phyloP scores from a whole-genome alignment of 2,113 vertebrate genomes.

The Saimiri boliviensis region DNA sequence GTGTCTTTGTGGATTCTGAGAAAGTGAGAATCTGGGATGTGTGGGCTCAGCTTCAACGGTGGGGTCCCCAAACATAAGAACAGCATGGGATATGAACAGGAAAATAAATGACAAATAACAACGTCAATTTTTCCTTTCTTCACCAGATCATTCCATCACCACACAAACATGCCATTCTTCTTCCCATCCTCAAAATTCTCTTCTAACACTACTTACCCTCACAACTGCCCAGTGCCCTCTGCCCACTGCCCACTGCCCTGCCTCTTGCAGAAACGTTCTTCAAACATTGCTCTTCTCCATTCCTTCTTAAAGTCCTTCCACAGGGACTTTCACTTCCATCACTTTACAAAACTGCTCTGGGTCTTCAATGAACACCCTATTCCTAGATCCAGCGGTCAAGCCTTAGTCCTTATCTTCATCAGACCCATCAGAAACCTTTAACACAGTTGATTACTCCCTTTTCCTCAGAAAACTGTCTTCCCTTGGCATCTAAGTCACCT shows the following conservation, averaged over 20 bases:
- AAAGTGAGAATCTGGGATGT: background rate
- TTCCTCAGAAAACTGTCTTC: background rate
- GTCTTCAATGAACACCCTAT: too few species aligned
- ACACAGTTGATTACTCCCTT: background rate
- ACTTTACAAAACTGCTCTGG: background rate
- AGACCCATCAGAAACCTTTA: background rate
- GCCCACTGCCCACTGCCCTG: background rate
- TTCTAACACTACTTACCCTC: background rate
- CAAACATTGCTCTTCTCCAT: background rate
- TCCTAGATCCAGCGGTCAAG: background rate
- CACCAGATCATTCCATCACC: background rate
- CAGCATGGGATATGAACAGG: background rate
- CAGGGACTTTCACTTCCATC: background rate
- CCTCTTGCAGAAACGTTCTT: background rate
- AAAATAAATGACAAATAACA: background rate
- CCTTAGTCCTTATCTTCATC: background rate
- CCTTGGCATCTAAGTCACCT: fast-evolving
- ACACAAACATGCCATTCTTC: background rate
- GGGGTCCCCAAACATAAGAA: background rate
- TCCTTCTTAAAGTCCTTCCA: background rate
- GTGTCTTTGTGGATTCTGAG: background rate
- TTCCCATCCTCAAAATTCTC: too few species aligned
- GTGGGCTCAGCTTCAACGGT: background rate
- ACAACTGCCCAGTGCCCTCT: background rate
- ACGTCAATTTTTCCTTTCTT: background rate